Evolutionary conservation across 2,113 vertebrate genomes (phyloP).

Genomic region (Argyrosomus japonicus): DNA sequence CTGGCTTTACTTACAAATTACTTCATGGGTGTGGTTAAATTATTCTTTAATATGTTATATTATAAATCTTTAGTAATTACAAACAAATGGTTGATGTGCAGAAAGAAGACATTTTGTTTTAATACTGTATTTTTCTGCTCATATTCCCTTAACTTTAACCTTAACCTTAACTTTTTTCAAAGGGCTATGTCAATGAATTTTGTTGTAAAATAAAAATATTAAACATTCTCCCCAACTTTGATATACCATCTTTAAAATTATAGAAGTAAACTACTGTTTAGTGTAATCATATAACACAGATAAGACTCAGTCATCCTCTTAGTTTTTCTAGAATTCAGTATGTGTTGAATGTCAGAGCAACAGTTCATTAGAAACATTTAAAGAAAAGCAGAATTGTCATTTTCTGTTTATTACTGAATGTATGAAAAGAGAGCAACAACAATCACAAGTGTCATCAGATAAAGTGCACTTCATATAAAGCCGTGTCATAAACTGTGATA

Average conservation of each 20-base stretch:
- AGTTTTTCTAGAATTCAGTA: not conserved
- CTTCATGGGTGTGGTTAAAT: too few relatives aligned
- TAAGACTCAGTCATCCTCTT: not conserved
- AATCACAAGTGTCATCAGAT: slow-evolving; percentile 63
- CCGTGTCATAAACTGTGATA: slow-evolving; percentile 28
- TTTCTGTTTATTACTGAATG: slow-evolving; percentile 59
- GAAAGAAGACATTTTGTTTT: not conserved
- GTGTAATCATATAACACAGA: not conserved
- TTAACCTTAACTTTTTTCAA: not conserved
- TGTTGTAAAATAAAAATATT: not conserved
- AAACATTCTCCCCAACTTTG: too few relatives aligned
- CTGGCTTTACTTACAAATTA: too few relatives aligned
- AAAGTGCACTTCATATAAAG: slow-evolving; percentile 68
- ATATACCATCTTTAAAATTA: not conserved
- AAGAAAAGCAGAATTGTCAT: not conserved
- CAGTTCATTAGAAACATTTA: not conserved
- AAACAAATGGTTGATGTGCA: not conserved
- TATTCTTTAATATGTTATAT: not conserved
- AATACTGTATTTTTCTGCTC: not conserved
- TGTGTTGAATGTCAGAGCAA: not conserved
- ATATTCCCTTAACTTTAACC: not conserved
- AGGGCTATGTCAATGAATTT: not conserved
- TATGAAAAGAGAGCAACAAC: slow-evolving; percentile 57
- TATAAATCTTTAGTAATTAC: not conserved
- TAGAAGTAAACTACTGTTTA: not conserved